Evolutionary conservation across 1,140 invertebrate genomes (phyloP), one percentile per base, ranked within the genome.

Genomic region (Chrysopa pallens): DNA sequence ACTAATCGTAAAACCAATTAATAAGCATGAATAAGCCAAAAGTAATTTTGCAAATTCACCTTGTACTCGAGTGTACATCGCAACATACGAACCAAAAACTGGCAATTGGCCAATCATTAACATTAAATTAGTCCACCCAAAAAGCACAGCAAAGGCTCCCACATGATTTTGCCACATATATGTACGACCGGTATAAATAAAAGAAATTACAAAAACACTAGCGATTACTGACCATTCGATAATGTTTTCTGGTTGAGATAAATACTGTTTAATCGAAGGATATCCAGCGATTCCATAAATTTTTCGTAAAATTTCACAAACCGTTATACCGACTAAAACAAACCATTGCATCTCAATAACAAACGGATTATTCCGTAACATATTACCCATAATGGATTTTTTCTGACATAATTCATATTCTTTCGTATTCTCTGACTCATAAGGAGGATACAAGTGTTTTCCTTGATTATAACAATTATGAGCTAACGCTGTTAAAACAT

Each of bases 81-180:
- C 83, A 8, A 88, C 82, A 55, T 88, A 89, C 1, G 83, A 79
- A 23, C 84, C 84, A 56, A 87, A 86, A 42, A 84, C 70, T 3
- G 84, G 84, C 17, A 88, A 61, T 50, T 87, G 81, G 4, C 84
- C 84, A 38, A 88, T 78, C 79, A 88, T 84, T 48, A 84, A 64
- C 81, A 89, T 86, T 3, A 88, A 61, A 62, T 88, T 84, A 4
- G 79, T 82, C 85, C 85, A 88, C 9, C 79, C 82, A 28, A 82
- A 76, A 6, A 88, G 68, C 0, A 88, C 81, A 0, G 83, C 79
- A 52, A 87, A 82, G 1, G 85, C 84, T 2, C 80, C 81, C 7
- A 84, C 69, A 53, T 78, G 74, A 56, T 84, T 86, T 53, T 88
- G 84, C 80, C 84, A 88, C 4, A 71, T 70, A 54, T 83, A 80